phyloP scores from a whole-genome alignment of 2,888 invertebrate genomes.

The Acronicta aceris region DNA sequence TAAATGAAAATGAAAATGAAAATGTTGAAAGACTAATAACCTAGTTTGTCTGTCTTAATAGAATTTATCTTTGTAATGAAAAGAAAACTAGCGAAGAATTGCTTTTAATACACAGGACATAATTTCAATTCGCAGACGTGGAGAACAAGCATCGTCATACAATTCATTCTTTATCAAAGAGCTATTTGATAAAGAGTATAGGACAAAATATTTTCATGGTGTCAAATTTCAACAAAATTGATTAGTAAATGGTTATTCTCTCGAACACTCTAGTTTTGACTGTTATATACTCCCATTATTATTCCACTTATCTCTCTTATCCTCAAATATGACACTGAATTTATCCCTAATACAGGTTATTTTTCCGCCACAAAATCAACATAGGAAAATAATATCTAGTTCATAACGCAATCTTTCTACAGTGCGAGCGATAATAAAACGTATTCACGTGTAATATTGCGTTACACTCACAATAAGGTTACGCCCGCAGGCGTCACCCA shows the following conservation, averaged over 20 bases:
- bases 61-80: neutral
- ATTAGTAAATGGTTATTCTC: too few relatives aligned
- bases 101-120: neutral
- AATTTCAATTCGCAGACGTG: neutral
- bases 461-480: slow-evolving; percentile 15
- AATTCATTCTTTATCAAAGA: too few relatives aligned
- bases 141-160: neutral
- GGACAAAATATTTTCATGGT: too few relatives aligned
- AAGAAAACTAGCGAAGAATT: neutral
- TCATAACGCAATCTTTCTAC: slow-evolving; percentile 2
- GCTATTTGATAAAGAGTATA: too few relatives aligned
- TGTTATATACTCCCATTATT: too few relatives aligned
- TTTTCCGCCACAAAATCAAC: neutral
- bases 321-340: neutral
- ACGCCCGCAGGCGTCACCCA: neutral
- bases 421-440: slow-evolving; percentile 6
- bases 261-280: too few relatives aligned
- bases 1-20: too few relatives aligned
- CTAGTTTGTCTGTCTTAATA: slow-evolving; percentile 1
- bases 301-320: too few relatives aligned
- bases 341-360: neutral
- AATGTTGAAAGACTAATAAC: too few relatives aligned
- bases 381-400: slow-evolving; percentile 3
- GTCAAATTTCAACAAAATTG: too few relatives aligned
- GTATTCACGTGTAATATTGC: slow-evolving; percentile 4